Base-by-base conservation (phyloP, 2,113 vertebrate genomes). In the Neolamprologus caudopunctatus region DNA sequence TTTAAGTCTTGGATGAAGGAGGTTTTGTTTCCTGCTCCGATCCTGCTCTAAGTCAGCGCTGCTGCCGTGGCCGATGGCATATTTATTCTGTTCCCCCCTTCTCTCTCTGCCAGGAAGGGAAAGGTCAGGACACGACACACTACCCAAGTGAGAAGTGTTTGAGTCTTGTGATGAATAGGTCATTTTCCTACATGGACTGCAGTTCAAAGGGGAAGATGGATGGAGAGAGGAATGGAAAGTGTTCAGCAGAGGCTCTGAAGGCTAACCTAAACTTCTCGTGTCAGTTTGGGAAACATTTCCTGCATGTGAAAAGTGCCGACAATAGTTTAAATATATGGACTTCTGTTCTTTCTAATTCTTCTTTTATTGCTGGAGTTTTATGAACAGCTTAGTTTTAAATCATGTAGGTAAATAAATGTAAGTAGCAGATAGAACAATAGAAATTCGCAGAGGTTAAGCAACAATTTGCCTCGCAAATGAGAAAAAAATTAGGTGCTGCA, bases 81-180 rank as follows among this genome's bases (percentile, higher is more conserved):
- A 91, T 95, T 93, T 94, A 90, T 91, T 92, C 89, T 89, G 87
- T 54, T 86, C 53, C 61, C 61, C 61, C 6, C 10, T 37, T 85
- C 89, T 88, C 50, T 71, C 28, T 50, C 4, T 82, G 28, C 80
- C 12, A 16, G 28, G 82, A 91, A 85, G 55, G 57, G 88, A 93
- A 68, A 85, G 90, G 80, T 85, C 81, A 71, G 87, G 91, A 91
- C 82, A 87, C 40, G n/a, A 71, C 68, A 88, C 84, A 81, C 80
- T 42, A 9, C 85, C 66, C 21, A 24, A 88, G 86, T 80, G 82
- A 88, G 89, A 93, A 92, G 89, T 91, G 87, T 94, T 93, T 94
- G 89, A 94, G 88, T 86, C 80, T 3, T 3, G 58, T 91, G 91
- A 92, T 90, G 85, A 93, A 93, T 92, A 82, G 84, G 83, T 90